phyloP scores from a whole-genome alignment of 2,113 vertebrate species.

The Spea bombifrons region DNA sequence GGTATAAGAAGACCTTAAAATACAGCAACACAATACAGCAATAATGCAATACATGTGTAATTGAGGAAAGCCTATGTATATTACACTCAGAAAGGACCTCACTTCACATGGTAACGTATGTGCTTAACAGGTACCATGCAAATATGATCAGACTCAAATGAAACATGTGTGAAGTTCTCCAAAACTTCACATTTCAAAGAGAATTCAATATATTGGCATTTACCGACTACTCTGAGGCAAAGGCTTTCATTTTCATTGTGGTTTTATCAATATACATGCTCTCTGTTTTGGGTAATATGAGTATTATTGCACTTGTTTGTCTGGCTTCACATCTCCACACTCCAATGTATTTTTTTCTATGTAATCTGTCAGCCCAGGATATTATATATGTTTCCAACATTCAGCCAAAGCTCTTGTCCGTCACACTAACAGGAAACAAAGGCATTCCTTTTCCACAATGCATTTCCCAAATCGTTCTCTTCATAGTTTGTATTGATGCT shows the following conservation, averaged over 20 bases:
- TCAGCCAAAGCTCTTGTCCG: background rate
- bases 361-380: slow-evolving; percentile 12
- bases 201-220: background rate
- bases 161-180: background rate
- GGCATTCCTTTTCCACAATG: background rate
- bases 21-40: too few relatives aligned
- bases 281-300: background rate
- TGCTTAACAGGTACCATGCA: too few relatives aligned
- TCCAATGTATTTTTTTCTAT: slow-evolving; percentile 29
- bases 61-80: too few relatives aligned
- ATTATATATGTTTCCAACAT: slow-evolving; percentile 5
- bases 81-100: too few relatives aligned
- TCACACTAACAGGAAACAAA: background rate
- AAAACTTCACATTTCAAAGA: background rate
- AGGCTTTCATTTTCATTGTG: background rate
- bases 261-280: background rate
- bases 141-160: background rate
- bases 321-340: background rate
- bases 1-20: too few relatives aligned
- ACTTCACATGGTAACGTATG: too few relatives aligned
- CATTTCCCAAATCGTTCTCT: slow-evolving; percentile 2
- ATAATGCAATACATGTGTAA: too few relatives aligned
- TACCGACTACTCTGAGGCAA: background rate
- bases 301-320: background rate
- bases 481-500: background rate